phyloP scores from a whole-genome alignment of 2,113 vertebrate species.

The Marmota monax region DNA sequence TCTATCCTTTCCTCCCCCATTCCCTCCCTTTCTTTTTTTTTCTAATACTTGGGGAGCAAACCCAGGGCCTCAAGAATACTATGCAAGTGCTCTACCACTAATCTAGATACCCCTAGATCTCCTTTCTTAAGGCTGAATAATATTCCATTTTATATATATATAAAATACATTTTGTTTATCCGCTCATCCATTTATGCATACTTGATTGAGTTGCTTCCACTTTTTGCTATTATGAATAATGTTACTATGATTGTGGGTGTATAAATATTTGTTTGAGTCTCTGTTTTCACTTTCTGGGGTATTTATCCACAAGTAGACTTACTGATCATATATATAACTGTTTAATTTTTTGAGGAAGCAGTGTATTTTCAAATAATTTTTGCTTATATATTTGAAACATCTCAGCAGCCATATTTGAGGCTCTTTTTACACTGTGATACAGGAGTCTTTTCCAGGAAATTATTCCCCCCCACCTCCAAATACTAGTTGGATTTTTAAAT shows the following conservation, averaged over 20 bases:
- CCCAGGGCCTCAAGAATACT: not conserved
- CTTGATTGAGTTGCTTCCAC: not conserved
- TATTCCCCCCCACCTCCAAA: not conserved
- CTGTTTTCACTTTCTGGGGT: not conserved
- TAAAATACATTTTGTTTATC: not conserved
- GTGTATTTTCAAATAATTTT: not conserved
- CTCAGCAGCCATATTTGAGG: not conserved
- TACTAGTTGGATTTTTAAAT: not conserved
- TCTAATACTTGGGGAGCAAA: not conserved
- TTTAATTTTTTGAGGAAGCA: not conserved
- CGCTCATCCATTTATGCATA: not conserved
- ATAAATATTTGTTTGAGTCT: not conserved
- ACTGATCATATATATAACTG: not conserved
- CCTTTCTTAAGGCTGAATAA: not conserved
- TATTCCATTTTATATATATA: not conserved
- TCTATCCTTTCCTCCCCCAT: not conserved
- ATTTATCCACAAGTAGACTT: not conserved
- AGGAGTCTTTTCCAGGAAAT: not conserved
- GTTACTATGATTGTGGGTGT: not conserved
- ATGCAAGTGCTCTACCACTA: not conserved
- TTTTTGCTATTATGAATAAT: not conserved
- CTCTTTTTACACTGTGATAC: not conserved
- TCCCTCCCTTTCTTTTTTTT: not conserved
- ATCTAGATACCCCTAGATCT: not conserved
- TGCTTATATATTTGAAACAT: constrained; percentile 33